phyloP scores from a whole-genome alignment of 1,140 invertebrate species.

The Papilio polyxenes region DNA sequence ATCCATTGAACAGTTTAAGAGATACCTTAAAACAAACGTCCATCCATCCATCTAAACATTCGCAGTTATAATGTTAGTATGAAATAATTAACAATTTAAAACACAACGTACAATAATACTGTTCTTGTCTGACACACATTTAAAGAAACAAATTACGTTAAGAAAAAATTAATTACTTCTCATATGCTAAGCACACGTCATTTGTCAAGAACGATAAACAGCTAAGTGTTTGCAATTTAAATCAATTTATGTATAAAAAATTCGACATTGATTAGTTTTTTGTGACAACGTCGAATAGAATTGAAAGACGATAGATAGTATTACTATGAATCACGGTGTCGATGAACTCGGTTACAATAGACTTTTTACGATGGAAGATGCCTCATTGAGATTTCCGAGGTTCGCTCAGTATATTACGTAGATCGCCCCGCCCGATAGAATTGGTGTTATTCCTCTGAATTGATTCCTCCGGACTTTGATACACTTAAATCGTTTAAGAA shows the following conservation, averaged over 20 bases:
- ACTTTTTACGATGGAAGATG: conserved; percentile 53
- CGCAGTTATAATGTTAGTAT: too few species aligned
- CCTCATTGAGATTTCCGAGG: conserved; percentile 52
- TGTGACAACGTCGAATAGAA: conserved; percentile 50
- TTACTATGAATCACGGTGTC: conserved; percentile 60
- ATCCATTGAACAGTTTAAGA: too few species aligned
- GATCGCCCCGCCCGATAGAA: conserved; percentile 10
- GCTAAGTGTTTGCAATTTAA: conserved; percentile 18
- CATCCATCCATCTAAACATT: too few species aligned
- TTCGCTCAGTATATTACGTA: conserved; percentile 21
- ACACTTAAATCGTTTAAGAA: background rate
- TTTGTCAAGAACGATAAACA: conserved; percentile 24
- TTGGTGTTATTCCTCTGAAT: background rate
- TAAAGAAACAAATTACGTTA: background rate
- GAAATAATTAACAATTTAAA: too few species aligned
- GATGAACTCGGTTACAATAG: conserved; percentile 57
- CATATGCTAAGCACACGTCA: conserved; percentile 25
- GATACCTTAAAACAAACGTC: too few species aligned
- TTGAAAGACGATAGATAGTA: conserved; percentile 54
- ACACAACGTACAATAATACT: background rate
- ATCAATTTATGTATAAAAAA: conserved; percentile 21
- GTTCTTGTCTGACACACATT: background rate
- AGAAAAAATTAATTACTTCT: background rate
- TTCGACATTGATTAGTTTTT: conserved; percentile 46
- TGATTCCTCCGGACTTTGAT: background rate